Conservation (phyloP, 2,888 invertebrate species). For the Acleris holmiana region DNA sequence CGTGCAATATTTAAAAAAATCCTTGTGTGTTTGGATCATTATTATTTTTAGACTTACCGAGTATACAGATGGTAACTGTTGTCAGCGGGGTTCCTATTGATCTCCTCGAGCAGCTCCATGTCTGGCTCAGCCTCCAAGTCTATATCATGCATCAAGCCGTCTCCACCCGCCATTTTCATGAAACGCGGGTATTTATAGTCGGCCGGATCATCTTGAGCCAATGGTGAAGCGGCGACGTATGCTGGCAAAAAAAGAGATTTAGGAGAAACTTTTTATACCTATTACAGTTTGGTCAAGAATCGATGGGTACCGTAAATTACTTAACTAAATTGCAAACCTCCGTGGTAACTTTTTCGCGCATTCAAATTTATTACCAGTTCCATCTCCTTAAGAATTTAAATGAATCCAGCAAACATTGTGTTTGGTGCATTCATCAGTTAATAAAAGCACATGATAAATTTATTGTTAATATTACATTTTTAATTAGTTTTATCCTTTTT, state of each 20-base stretch:
- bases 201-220: constrained; percentile 2
- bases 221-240: constrained; percentile 14
- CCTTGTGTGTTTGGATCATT: not conserved
- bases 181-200: constrained; percentile 48
- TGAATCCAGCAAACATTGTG: too few relatives aligned
- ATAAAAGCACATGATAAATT: too few relatives aligned
- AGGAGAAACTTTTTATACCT: not conserved
- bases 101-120: constrained; percentile 47
- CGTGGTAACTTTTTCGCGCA: too few relatives aligned
- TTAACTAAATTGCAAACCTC: too few relatives aligned
- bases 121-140: constrained; percentile 57
- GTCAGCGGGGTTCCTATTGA: constrained; percentile 54
- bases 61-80: constrained; percentile 53
- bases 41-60: constrained; percentile 41
- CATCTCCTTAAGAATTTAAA: too few relatives aligned
- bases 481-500: too few relatives aligned
- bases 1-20: too few relatives aligned
- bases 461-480: too few relatives aligned
- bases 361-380: too few relatives aligned
- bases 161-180: constrained; percentile 52
- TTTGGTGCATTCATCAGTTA: too few relatives aligned
- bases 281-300: not conserved
- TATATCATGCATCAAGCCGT: constrained; percentile 51
- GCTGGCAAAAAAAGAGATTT: constrained; percentile 1
- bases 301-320: too few relatives aligned